phyloP scores from a whole-genome alignment of 2,797 vertebrate genomes.

The Eremophila alpestris region DNA sequence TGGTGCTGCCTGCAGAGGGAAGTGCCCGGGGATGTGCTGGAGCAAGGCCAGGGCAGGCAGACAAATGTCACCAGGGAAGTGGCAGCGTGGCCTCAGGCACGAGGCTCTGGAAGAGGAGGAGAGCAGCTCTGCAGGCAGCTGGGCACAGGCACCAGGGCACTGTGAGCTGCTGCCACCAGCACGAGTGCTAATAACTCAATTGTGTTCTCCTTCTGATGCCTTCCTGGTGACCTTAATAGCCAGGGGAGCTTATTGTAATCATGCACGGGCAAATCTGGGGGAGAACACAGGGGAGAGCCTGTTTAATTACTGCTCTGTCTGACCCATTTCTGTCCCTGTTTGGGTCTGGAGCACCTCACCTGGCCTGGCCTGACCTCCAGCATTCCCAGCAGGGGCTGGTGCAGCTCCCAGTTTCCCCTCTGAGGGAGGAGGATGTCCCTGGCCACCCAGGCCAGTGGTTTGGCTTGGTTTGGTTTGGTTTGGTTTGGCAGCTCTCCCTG shows the following conservation, averaged over 20 bases:
- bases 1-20: neutral
- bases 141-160: neutral
- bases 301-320: neutral
- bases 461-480: neutral
- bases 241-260: conserved; percentile 8
- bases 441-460: neutral
- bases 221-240: neutral
- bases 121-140: neutral
- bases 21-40: neutral
- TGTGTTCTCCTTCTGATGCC: neutral
- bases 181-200: neutral
- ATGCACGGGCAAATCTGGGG: neutral
- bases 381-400: neutral
- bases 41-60: neutral
- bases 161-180: neutral
- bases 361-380: neutral
- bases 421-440: neutral
- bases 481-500: neutral
- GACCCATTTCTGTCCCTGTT: neutral
- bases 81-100: neutral
- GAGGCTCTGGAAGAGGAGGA: neutral
- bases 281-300: neutral
- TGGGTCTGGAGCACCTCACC: neutral
- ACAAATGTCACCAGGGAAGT: neutral
- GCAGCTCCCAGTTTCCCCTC: neutral